Conservation (phyloP, 2,797 vertebrate genomes). For the Artibeus lituratus region DNA sequence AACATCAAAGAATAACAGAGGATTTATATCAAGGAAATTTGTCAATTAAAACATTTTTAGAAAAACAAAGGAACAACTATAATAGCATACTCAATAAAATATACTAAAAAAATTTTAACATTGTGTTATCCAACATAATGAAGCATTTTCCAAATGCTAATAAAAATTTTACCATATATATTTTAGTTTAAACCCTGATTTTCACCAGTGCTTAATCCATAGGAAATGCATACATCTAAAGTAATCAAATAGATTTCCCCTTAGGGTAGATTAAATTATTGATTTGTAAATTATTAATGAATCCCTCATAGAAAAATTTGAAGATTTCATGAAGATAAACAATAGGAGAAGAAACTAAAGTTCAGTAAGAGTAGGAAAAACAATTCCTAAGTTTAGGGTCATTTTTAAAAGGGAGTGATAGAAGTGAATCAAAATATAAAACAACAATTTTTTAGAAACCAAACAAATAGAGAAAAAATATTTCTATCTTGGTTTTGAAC, state of each 20-base stretch:
- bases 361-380: neutral
- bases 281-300: neutral
- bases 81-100: too few relatives aligned
- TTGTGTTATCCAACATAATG: neutral
- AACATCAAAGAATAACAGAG: neutral
- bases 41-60: neutral
- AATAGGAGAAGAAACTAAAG: neutral
- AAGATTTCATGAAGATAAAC: neutral
- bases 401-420: neutral
- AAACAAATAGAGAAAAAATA: neutral
- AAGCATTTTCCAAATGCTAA: neutral
- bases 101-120: neutral
- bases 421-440: neutral
- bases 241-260: neutral
- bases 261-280: neutral
- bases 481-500: neutral
- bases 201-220: neutral
- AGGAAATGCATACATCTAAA: neutral
- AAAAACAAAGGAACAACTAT: too few relatives aligned
- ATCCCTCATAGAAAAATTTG: neutral
- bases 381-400: neutral
- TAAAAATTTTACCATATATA: conserved; percentile 13
- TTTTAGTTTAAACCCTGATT: conserved; percentile 1
- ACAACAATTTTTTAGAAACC: neutral
- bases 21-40: neutral